Percentiles rank a stretch among this genome's conserved stretches.
These are phyloP conservation scores for Machimus atricapillus DNA, from an alignment of 2,888 invertebrate genomes.

Conservation along the genomic window DNA sequence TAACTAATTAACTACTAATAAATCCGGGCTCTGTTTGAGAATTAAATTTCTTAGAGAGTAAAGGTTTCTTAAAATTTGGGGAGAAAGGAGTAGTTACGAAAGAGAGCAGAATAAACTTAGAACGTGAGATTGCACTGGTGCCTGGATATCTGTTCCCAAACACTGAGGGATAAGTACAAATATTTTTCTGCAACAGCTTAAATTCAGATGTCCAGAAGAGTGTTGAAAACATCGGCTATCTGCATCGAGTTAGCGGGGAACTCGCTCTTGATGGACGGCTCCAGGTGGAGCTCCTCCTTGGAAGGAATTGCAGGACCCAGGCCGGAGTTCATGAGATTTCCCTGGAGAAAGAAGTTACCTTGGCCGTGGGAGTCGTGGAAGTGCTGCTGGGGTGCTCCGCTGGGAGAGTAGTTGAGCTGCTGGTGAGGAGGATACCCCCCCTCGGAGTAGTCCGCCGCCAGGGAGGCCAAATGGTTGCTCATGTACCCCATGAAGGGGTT, in stretches of 20 bases:
- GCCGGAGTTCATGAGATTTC: background rate
- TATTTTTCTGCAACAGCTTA: background rate
- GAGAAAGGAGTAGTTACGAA: background rate
- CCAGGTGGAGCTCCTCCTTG: background rate
- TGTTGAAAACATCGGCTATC: background rate
- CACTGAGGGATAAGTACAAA: background rate
- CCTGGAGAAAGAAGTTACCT: background rate
- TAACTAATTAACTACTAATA: background rate
- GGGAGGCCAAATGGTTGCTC: background rate
- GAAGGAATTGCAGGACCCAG: background rate
- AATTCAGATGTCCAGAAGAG: background rate
- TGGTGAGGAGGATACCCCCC: background rate
- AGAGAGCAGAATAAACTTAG: background rate
- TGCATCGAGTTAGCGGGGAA: background rate
- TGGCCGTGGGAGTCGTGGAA: background rate
- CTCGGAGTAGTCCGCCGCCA: background rate
- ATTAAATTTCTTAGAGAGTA: background rate
- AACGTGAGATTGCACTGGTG: background rate
- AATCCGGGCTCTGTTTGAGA: background rate
- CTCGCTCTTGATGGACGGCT: background rate
- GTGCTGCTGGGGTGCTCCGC: background rate
- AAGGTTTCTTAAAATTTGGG: background rate
- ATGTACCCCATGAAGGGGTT: background rate
- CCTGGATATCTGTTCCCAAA: background rate
- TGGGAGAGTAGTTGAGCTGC: background rate